Percentiles rank a stretch among this genome's conserved stretches.
phyloP scores from a whole-genome alignment of 2,888 invertebrate genomes.

The Cephus rjabovi region DNA sequence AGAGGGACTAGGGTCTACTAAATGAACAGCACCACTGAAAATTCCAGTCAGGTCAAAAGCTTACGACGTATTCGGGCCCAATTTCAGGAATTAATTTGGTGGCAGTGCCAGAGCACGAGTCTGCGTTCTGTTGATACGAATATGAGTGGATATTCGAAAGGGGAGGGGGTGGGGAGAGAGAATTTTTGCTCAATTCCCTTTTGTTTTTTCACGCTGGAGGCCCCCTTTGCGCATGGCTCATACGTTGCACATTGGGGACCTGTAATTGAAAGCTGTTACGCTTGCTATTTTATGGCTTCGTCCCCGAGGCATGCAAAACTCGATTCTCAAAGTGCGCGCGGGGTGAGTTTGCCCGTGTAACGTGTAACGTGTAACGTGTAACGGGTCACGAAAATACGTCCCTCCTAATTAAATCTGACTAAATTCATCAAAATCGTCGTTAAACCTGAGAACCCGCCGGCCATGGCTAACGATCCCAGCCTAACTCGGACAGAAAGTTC shows the following conservation, averaged over 20 bases:
- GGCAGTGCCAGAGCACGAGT: too few species aligned
- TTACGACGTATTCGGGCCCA: neutral
- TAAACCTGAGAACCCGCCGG: slow-evolving; percentile 27
- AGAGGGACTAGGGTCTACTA: too few species aligned
- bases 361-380: slow-evolving; percentile 34
- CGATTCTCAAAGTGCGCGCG: slow-evolving; percentile 47
- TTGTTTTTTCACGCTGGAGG: slow-evolving; percentile 6
- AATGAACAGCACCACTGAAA: neutral
- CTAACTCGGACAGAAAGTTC: slow-evolving; percentile 41
- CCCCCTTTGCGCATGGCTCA: slow-evolving; percentile 31
- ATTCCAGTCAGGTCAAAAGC: slow-evolving; percentile 12
- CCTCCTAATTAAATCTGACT: slow-evolving; percentile 57
- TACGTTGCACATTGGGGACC: slow-evolving; percentile 43
- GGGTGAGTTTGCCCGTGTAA: neutral
- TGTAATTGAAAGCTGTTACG: slow-evolving; percentile 64
- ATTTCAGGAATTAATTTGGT: too few species aligned
- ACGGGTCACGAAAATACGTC: slow-evolving; percentile 49
- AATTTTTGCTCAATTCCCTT: slow-evolving; percentile 21
- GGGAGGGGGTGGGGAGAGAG: slow-evolving; percentile 1
- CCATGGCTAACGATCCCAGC: slow-evolving; percentile 16
- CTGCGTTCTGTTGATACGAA: too few species aligned
- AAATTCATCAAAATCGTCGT: slow-evolving; percentile 57
- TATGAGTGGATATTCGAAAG: slow-evolving; percentile 4
- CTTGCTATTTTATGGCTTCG: slow-evolving; percentile 61
- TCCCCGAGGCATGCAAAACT: slow-evolving; percentile 58